phyloP scores from a whole-genome alignment of 2,888 invertebrate species.

The Callyntrura sp. region DNA sequence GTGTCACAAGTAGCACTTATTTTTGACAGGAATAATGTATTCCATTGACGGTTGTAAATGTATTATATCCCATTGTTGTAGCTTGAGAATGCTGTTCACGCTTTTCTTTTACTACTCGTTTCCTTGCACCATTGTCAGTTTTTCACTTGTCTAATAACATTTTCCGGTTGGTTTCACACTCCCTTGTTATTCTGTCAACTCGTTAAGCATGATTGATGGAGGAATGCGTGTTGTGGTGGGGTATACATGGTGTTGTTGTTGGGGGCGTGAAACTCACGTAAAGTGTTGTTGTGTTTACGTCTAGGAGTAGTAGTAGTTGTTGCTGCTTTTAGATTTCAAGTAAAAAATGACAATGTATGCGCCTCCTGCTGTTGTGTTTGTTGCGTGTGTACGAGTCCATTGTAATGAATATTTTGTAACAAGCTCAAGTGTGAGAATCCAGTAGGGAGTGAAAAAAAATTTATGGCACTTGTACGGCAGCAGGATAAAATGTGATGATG shows the following conservation, averaged over 20 bases:
- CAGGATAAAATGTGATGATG: too few relatives aligned
- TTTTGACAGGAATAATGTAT: neutral
- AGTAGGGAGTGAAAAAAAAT: too few relatives aligned
- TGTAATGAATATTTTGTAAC: too few relatives aligned
- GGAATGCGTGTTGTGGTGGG: conserved; percentile 7
- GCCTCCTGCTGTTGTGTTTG: neutral
- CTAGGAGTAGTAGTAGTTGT: too few relatives aligned
- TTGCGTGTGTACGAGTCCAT: too few relatives aligned
- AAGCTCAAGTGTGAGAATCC: too few relatives aligned
- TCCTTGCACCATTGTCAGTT: neutral
- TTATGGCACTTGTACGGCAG: too few relatives aligned
- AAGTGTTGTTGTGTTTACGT: too few relatives aligned
- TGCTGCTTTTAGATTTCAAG: too few relatives aligned
- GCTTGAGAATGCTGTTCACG: neutral
- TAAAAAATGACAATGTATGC: neutral
- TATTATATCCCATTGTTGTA: too few relatives aligned
- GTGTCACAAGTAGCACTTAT: neutral
- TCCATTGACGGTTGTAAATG: too few relatives aligned
- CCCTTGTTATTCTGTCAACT: conserved; percentile 61
- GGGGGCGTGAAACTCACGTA: neutral
- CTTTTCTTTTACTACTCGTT: neutral
- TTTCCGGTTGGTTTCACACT: conserved; percentile 51
- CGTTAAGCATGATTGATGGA: conserved; percentile 69
- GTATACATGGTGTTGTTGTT: neutral
- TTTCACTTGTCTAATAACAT: conserved; percentile 58